Evolutionary conservation across 2,888 invertebrate genomes (phyloP), one percentile per base, ranked within the genome.

Genomic region (Vannuccia rotundouncinata): DNA sequence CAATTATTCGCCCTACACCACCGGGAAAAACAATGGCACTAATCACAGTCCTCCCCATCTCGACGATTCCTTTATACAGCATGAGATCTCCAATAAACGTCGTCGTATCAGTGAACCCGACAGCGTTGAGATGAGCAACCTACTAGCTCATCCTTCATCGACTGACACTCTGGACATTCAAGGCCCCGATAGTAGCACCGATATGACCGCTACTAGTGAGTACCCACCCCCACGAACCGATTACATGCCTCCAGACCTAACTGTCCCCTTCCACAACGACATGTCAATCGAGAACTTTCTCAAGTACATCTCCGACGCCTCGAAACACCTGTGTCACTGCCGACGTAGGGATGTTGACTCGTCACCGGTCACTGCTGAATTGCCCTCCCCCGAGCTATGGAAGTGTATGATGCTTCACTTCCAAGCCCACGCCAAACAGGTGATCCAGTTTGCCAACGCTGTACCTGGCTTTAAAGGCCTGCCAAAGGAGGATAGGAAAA

Each of bases 361-460:
- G 5, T 78, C n/a, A 60, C 1, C 17, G 1, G n/a, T 66, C 17
- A 66, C 66, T 22, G 2, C 17, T 5, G 66, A 22, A 5, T 22
- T 66, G 10, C 22, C 66, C 22, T 22, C 66, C 25, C 13, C 22
- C 22, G 25, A n/a, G 10, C 2, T 78, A 5, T 78, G 78, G 78
- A 60, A 30, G 2, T 22, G 27, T 22, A 59, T 78, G 59, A 78
- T 78, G 78, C 59, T 59, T 13, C 78, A 78, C 29, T 78, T 78
- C 25, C 31, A 78, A 27, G 78, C 60, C n/a, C 78, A 78, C 29
- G 78, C 78, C n/a, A 27, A 28, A 27, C 78, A 78, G 78, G 78
- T 78, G 60, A 78, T 78, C 10, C n/a, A 78, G 13, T 78, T 78
- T 25, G 78, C 78, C 25, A 78, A 78, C 25, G 78, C 78, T 1